These are phyloP conservation scores for Terrapene triunguis DNA, from an alignment of 2,113 vertebrate species.

Conservation along the genomic window DNA sequence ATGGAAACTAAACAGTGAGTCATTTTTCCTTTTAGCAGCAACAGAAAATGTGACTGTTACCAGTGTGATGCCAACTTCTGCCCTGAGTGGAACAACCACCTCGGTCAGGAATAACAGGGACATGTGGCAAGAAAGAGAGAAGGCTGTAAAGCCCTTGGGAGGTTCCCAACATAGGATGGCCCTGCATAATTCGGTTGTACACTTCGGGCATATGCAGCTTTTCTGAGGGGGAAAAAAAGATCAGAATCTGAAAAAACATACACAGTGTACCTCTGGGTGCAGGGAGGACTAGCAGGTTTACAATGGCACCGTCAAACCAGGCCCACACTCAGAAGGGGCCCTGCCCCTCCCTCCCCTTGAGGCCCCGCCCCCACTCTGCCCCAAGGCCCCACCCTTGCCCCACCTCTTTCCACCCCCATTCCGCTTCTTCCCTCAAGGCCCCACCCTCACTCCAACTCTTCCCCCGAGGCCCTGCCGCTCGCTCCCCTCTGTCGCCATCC, in stretches of 20 bases:
- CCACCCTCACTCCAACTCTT: no score
- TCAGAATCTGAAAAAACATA: neutral
- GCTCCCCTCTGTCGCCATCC: no score
- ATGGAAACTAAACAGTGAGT: constrained; percentile 77
- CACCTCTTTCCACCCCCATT: no score
- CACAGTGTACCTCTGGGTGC: neutral
- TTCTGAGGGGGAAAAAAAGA: neutral
- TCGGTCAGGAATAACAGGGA: constrained; percentile 39
- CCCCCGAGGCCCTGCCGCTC: no score
- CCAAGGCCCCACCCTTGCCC: no score
- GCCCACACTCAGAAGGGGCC: no score
- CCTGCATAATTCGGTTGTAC: neutral
- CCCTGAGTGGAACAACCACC: constrained; percentile 61
- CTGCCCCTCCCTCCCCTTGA: no score
- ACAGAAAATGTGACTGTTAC: constrained; percentile 60
- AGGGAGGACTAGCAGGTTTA: neutral
- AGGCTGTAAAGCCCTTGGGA: neutral
- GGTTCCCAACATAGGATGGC: accelerated
- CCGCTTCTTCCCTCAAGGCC: no score
- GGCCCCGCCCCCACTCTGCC: no score
- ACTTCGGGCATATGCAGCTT: neutral
- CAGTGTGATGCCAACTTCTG: constrained; percentile 61
- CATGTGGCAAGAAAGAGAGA: neutral
- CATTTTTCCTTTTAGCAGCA: constrained; percentile 68
- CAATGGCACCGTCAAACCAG: no score